Percentiles rank a stretch among this genome's conserved stretches.
These are phyloP conservation scores for Melanostoma scalare DNA, from an alignment of 2,888 invertebrate species.

Conservation along the genomic window DNA sequence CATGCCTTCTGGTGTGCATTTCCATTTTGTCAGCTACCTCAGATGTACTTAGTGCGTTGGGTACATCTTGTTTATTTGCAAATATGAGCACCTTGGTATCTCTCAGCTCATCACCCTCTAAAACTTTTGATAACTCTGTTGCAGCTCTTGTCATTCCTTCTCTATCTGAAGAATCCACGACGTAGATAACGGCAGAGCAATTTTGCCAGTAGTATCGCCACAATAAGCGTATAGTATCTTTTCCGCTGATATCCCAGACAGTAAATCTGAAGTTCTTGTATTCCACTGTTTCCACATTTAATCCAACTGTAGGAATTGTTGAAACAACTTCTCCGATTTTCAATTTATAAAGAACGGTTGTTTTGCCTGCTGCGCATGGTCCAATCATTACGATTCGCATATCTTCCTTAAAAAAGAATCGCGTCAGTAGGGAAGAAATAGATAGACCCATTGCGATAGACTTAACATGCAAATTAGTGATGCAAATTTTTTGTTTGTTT, in stretches of 20 bases:
- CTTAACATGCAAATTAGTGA: neutral
- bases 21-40: conserved; percentile 72
- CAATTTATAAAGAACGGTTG: conserved; percentile 78
- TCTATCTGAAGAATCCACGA: conserved; percentile 77
- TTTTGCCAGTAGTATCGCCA: conserved; percentile 78
- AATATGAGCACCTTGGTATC: conserved; percentile 76
- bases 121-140: conserved; percentile 75
- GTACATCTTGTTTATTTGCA: conserved; percentile 79
- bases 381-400: conserved; percentile 78
- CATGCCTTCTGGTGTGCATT: conserved; percentile 72
- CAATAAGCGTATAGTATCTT: conserved; percentile 76
- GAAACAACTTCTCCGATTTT: conserved; percentile 76
- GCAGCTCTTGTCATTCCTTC: conserved; percentile 75
- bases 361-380: conserved; percentile 79
- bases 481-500: neutral
- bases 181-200: conserved; percentile 77
- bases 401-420: conserved; percentile 75
- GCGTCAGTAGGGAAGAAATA: conserved; percentile 75
- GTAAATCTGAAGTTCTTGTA: conserved; percentile 78
- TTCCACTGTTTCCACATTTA: conserved; percentile 78
- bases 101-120: conserved; percentile 75
- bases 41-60: conserved; percentile 74
- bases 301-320: conserved; percentile 78
- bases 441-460: conserved; percentile 74
- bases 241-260: conserved; percentile 79